Conservation (phyloP, 2,888 invertebrate species). For the Apamea crenata region DNA sequence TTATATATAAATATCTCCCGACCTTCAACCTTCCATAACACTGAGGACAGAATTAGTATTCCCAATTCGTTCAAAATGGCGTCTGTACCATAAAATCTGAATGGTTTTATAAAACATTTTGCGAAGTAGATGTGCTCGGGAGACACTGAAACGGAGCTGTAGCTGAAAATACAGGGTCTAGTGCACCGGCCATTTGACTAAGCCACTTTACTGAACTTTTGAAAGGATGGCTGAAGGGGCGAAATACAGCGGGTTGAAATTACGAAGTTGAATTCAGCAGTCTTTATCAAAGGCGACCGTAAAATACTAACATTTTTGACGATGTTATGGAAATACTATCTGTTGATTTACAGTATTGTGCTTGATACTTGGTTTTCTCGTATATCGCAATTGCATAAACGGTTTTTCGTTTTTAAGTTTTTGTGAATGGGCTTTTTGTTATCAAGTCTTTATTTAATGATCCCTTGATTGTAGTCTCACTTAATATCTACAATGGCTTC, state of each 20-base stretch:
- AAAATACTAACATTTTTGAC: not conserved
- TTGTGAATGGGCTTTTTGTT: not conserved
- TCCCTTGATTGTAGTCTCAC: not conserved
- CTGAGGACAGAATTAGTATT: conserved; percentile 56
- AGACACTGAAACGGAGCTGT: conserved; percentile 49
- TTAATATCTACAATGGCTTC: not conserved
- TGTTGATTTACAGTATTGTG: not conserved
- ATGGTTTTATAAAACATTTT: conserved; percentile 63
- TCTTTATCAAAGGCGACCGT: not conserved
- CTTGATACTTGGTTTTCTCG: not conserved
- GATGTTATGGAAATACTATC: not conserved
- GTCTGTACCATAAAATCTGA: conserved; percentile 52
- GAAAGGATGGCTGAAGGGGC: conserved; percentile 57
- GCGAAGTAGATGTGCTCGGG: conserved; percentile 46
- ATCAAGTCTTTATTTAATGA: not conserved
- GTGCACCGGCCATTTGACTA: conserved; percentile 79
- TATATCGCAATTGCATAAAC: not conserved
- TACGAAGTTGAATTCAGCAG: not conserved
- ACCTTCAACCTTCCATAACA: conserved; percentile 51
- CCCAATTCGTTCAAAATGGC: conserved; percentile 54
- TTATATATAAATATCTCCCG: conserved; percentile 19
- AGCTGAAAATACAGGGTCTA: conserved; percentile 61
- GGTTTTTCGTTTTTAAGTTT: not conserved
- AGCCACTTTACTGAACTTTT: conserved; percentile 76
- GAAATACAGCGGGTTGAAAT: conserved; percentile 40